Evolutionary conservation across 1,140 invertebrate species (phyloP), one percentile per base, ranked within the genome.

Genomic region (Geopemphigus sp.): DNA sequence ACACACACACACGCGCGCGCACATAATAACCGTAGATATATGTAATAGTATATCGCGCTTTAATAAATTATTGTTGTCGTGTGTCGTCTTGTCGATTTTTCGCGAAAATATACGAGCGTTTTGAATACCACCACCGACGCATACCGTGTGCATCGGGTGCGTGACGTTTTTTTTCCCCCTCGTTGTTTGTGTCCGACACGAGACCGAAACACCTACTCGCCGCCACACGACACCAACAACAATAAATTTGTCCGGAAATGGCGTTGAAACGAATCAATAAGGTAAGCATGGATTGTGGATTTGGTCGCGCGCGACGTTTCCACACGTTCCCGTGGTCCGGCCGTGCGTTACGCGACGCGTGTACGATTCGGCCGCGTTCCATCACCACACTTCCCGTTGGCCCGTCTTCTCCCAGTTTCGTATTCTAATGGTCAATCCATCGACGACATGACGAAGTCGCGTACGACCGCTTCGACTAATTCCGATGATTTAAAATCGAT

Each of bases 221-320:
- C 24, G 24, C 64, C n/a, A n/a, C n/a, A n/a, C n/a, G n/a, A n/a
- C 39, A 45, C 17, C 17, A 17, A 8, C 4, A n/a, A 76, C 10
- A 45, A 81, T 39, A 59, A 64, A 83, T 86, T 85, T 85, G 85
- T 70, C 68, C 24, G 87, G 88, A 91, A 93, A 95, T 95, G 94
- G 94, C 94, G 90, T 92, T 95, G 91, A 95, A 95, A 91, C 90
- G 94, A 92, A 95, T 95, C 90, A 95, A 95, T 92, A 95, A 95
- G 93, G 93, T 94, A 92, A 87, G 91, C 91, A 78, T 22, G 64
- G 5, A 6, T 63, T 63, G 0, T 15, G 47, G 47, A 56, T 56
- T 56, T 22, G 19, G 39, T 66, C 32, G 11, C 39, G 11, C 14
- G 47, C 47, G 47, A n/a, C n/a, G n/a, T n/a, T n/a, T n/a, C n/a